A percentile compares a stretch with the other conserved stretches of the same genome.
phyloP scores from a whole-genome alignment of 2,113 vertebrate genomes.

The Notechis scutatus region DNA sequence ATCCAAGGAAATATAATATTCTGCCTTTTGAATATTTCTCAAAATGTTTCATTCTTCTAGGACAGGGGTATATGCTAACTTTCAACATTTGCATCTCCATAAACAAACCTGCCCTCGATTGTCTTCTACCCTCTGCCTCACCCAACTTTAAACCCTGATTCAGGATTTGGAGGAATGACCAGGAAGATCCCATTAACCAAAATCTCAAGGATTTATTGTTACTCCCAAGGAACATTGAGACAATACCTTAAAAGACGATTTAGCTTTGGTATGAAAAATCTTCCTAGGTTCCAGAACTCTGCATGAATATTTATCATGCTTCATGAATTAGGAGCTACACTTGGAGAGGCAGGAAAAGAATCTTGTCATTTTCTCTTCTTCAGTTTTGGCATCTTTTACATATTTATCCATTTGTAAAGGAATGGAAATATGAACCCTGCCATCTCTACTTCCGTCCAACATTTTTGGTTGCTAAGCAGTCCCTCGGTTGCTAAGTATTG shows the following conservation, averaged over 20 bases:
- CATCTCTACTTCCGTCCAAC: slow-evolving; percentile 62
- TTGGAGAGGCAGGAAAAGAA: background rate
- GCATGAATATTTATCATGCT: background rate
- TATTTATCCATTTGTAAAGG: slow-evolving; percentile 34
- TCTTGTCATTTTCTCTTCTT: background rate
- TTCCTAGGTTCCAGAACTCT: background rate
- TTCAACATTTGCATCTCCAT: too few species aligned
- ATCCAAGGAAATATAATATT: too few species aligned
- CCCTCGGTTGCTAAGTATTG: slow-evolving; percentile 78
- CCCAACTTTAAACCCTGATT: background rate
- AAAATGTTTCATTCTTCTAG: too few species aligned
- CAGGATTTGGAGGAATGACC: background rate
- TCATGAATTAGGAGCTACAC: background rate
- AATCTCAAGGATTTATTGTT: background rate
- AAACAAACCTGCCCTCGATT: too few species aligned
- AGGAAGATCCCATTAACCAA: background rate
- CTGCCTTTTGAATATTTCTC: too few species aligned
- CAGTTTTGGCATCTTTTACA: slow-evolving; percentile 26
- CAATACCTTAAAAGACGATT: background rate
- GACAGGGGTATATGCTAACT: too few species aligned
- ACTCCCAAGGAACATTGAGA: background rate
- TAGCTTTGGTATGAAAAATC: background rate
- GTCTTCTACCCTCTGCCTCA: too few species aligned
- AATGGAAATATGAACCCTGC: slow-evolving; percentile 61
- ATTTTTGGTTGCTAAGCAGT: slow-evolving; percentile 80